phyloP scores from a whole-genome alignment of 1,140 invertebrate genomes.

The Cydia fagiglandana region DNA sequence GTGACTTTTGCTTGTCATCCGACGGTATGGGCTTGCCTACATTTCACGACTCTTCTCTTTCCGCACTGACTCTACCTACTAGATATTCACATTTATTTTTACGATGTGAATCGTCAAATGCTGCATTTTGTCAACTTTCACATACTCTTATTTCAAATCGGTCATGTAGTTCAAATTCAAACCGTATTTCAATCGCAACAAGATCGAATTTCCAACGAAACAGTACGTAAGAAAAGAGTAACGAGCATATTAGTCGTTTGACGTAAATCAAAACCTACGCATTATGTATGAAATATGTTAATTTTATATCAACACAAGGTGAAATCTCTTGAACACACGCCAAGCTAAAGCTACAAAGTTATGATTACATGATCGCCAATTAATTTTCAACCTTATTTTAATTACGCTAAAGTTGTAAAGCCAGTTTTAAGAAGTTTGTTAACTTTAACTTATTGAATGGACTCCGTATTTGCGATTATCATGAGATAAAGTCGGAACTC shows the following conservation, averaged over 20 bases:
- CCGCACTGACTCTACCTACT: too few relatives aligned
- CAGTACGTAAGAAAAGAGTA: not conserved
- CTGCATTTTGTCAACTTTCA: too few relatives aligned
- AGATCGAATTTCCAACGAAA: not conserved
- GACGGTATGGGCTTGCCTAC: too few relatives aligned
- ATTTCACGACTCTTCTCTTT: too few relatives aligned
- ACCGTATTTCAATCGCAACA: not conserved
- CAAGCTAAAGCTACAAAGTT: not conserved
- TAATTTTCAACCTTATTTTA: not conserved
- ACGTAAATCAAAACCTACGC: slow-evolving; percentile 1
- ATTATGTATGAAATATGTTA: slow-evolving; percentile 9
- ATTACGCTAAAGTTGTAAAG: not conserved
- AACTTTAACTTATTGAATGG: too few relatives aligned
- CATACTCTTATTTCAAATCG: too few relatives aligned
- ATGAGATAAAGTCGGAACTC: too few relatives aligned
- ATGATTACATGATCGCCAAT: not conserved
- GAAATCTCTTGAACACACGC: slow-evolving; percentile 6
- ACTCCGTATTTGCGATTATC: too few relatives aligned
- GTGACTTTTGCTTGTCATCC: too few relatives aligned
- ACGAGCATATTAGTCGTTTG: not conserved
- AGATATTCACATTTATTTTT: too few relatives aligned
- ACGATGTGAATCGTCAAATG: not conserved
- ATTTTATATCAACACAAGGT: slow-evolving; percentile 8
- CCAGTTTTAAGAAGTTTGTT: too few relatives aligned
- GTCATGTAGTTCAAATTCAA: not conserved